Evolutionary conservation across 1,140 invertebrate genomes (phyloP).

Genomic region (Lycorma delicatula): DNA sequence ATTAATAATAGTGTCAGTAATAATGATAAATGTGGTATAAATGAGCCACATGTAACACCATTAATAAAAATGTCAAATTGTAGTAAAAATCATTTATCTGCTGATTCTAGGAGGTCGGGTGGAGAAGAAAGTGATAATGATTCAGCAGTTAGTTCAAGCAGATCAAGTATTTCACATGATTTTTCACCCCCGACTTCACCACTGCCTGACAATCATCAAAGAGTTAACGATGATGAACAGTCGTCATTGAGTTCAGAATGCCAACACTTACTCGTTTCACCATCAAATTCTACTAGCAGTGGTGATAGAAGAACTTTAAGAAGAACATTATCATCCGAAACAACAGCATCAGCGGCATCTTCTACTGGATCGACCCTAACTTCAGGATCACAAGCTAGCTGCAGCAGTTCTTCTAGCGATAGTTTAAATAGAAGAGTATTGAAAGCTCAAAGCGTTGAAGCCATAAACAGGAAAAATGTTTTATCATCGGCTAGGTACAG

Average conservation of each 20-base stretch:
- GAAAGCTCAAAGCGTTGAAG: conserved; percentile 67
- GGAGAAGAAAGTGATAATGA: conserved; percentile 75
- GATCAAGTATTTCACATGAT: conserved; percentile 57
- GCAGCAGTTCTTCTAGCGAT: conserved; percentile 47
- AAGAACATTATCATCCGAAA: conserved; percentile 51
- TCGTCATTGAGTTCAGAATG: neutral
- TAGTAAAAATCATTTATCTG: conserved; percentile 18
- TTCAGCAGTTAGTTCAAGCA: conserved; percentile 71
- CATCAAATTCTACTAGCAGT: conserved; percentile 20
- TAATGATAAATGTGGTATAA: too few relatives aligned
- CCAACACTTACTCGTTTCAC: conserved; percentile 9
- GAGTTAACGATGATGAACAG: conserved; percentile 17
- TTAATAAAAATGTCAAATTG: conserved; percentile 15
- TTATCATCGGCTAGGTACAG: conserved; percentile 75
- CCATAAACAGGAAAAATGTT: conserved; percentile 77
- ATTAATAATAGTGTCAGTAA: conserved; percentile 3
- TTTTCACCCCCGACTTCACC: conserved; percentile 53
- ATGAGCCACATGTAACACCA: conserved; percentile 16
- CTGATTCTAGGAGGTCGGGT: conserved; percentile 26
- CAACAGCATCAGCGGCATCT: conserved; percentile 49
- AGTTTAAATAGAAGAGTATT: conserved; percentile 49
- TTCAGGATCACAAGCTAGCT: conserved; percentile 51
- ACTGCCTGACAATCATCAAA: conserved; percentile 36
- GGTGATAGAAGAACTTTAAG: conserved; percentile 33
- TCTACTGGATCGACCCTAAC: conserved; percentile 49